Evolutionary conservation across 2,113 vertebrate genomes (phyloP), one percentile per base, ranked within the genome.

Genomic region (Paratilapia polleni): DNA sequence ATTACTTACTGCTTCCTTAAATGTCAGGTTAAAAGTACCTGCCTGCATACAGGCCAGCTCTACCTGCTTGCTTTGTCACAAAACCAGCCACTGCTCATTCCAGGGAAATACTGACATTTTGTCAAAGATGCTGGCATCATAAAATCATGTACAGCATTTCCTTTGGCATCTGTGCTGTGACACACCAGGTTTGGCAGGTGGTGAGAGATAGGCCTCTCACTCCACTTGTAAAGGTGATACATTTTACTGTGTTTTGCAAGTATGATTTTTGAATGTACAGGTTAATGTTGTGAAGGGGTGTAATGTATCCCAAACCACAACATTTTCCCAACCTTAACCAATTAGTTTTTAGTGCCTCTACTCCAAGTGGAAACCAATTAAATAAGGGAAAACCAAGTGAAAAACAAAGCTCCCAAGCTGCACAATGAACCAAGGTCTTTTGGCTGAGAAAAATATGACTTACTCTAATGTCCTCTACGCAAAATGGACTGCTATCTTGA

Each of bases 1-100:
- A 94, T 96, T 96, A 96, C 94, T 95, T 95, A 94, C 76, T 90
- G 92, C 89, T 93, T 96, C 95, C 92, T 87, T 89, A 93, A 94
- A 92, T 83, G n/a, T n/a, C n/a, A n/a, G n/a, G n/a, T n/a, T n/a
- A n/a, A n/a, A n/a, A n/a, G n/a, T 83, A 92, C 90, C 88, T 80
- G 81, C 81, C n/a, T n/a, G n/a, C 92, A 94, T 90, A 86, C 83
- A 91, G 86, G 88, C 90, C 91, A 93, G 93, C 59, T 86, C 62
- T 56, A 62, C 80, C 84, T 88, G 76, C 57, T 86, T 85, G 89
- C 82, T 81, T 64, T 28, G 43, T 70, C 22, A 70, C n/a, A 70
- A 70, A 70, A 70, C 66, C 43, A 28, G 17, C 41, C 22, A 70
- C 12, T 5, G 13, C 41, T 14, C 9, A 43, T 43, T 43, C 12